Evolutionary conservation across 2,888 invertebrate genomes (phyloP).

Genomic region (Julus scandinavius): DNA sequence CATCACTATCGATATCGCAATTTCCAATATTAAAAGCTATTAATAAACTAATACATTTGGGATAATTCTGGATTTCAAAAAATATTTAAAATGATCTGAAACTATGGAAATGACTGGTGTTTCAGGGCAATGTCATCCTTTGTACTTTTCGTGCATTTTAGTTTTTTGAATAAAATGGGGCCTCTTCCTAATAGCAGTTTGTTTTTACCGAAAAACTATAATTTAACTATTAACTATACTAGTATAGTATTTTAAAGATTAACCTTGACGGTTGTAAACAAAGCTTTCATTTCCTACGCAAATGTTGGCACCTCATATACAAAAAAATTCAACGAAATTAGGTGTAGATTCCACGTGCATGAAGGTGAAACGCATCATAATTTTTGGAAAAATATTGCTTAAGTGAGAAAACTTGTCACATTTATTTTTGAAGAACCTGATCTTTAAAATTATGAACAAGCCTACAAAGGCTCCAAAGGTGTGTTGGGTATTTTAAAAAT

Average conservation of each 20-base stretch:
- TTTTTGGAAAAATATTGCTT: constrained; percentile 16
- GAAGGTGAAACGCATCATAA: constrained; percentile 27
- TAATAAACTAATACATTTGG: too few species aligned
- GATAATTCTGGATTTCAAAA: too few species aligned
- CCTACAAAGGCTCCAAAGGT: background rate
- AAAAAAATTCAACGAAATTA: background rate
- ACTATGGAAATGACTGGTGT: too few species aligned
- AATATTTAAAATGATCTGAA: too few species aligned
- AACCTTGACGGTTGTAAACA: background rate
- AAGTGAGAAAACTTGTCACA: background rate
- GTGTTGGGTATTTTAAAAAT: background rate
- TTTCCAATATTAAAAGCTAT: too few species aligned
- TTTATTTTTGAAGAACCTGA: background rate
- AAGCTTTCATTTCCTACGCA: background rate
- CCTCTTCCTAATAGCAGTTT: background rate
- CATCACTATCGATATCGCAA: too few species aligned
- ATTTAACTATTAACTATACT: background rate
- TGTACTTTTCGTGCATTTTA: too few species aligned
- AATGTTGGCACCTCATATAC: background rate
- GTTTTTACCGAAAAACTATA: background rate
- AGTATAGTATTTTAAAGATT: background rate
- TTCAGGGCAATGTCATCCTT: too few species aligned
- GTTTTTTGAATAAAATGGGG: background rate
- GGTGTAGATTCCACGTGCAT: constrained; percentile 21
- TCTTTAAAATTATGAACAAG: background rate